Evolutionary conservation across 1,140 invertebrate species (phyloP), one percentile per base, ranked within the genome.

Genomic region (Diachasmimorpha longicaudata): DNA sequence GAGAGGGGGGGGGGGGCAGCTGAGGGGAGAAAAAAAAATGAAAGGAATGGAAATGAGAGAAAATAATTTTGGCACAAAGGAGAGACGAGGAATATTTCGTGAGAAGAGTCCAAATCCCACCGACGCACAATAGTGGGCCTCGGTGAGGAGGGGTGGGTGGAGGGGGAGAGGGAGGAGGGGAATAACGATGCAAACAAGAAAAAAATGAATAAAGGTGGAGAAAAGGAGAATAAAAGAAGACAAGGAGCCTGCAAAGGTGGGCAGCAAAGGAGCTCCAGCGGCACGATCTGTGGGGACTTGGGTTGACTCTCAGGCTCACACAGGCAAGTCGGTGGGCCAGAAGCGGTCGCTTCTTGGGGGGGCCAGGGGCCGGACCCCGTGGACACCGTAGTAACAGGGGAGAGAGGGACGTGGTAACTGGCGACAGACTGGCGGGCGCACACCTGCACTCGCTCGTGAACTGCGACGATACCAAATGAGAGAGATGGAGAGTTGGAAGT

Each of bases 391-490:
- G 63, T 36, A 13, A 10, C 21, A 2, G 10, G 75, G 55, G 23
- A 63, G 73, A 63, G 76, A 68, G 70, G 75, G 73, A 72, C 73
- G 58, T 75, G 73, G 78, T 81, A 39, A 68, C 83, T 85, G 84
- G 86, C 82, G 90, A 90, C 81, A 90, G 89, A 84, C 89, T 90
- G 79, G 86, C 89, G 85, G 85, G 79, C 81, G 83, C 85, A 84
- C 85, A 87, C 85, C 85, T 87, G 85, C 85, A 83, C 82, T 86
- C 80, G 55, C 79, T 67, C 74, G 68, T 70, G 68, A 81, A 81
- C 79, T 83, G 74, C 71, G 74, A 76, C 55, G 69, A 69, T 76
- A 71, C 69, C 16, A 48, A 46, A 8, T 39, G 68, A 76, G 68
- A 23, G 39, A 68, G 66, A 68, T 68, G 66, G 66, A 68, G 16